A percentile compares a stretch with the other conserved stretches of the same genome.
These are phyloP conservation scores for Misgurnus anguillicaudatus DNA, from an alignment of 2,113 vertebrate genomes.

Conservation along the genomic window DNA sequence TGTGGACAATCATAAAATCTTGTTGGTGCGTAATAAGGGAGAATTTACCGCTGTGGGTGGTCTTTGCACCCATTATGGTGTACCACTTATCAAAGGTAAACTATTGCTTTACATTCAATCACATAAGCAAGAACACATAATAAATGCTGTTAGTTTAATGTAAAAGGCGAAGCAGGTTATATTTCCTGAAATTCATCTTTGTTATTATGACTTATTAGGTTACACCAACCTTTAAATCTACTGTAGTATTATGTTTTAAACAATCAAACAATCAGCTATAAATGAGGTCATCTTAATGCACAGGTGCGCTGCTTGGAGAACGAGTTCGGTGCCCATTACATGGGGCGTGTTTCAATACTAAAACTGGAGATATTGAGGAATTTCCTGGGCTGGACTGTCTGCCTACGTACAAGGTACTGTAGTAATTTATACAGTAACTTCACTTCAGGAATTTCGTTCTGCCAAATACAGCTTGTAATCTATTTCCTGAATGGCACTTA, in stretches of 20 bases:
- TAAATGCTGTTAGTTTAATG: background rate
- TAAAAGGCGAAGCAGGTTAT: background rate
- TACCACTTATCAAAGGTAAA: conserved; percentile 81
- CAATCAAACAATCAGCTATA: background rate
- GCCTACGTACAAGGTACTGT: conserved; percentile 71
- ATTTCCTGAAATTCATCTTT: background rate
- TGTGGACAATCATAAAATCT: conserved; percentile 72
- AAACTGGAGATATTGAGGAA: conserved; percentile 87
- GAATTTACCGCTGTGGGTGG: conserved; percentile 81
- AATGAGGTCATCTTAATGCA: conserved; percentile 11
- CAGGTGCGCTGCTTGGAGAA: conserved; percentile 77
- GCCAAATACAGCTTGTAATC: background rate
- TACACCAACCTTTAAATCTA: background rate
- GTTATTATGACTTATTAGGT: background rate
- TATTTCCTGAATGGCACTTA: too few species aligned
- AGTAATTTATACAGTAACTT: background rate
- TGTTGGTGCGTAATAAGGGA: conserved; percentile 76
- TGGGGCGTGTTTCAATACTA: conserved; percentile 83
- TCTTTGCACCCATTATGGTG: conserved; percentile 82
- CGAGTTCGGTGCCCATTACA: conserved; percentile 87
- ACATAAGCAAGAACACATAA: background rate
- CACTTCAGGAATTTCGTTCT: background rate
- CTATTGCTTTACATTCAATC: background rate
- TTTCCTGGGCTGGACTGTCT: conserved; percentile 83
- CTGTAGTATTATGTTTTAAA: background rate